Percentiles rank a stretch among this genome's conserved stretches.
These are phyloP conservation scores for Tapirus indicus DNA, from an alignment of 2,797 vertebrate genomes.

Conservation along the genomic window DNA sequence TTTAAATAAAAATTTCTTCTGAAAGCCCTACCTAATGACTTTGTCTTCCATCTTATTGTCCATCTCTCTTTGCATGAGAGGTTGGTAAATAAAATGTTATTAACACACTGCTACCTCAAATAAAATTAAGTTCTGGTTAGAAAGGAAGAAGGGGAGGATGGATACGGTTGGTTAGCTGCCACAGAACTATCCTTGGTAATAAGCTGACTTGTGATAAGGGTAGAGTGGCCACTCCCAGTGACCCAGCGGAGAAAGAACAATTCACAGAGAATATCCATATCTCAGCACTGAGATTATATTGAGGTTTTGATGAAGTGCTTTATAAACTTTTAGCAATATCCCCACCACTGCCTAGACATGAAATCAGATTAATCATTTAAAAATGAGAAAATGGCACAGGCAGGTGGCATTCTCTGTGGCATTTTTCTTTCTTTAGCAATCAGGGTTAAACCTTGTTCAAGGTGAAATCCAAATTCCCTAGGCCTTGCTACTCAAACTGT, in stretches of 20 bases:
- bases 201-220: neutral
- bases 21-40: neutral
- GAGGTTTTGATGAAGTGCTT: neutral
- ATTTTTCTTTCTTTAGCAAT: neutral
- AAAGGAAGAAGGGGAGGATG: neutral
- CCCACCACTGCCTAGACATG: neutral
- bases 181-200: neutral
- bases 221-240: neutral
- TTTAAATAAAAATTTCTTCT: constrained; percentile 18
- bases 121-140: neutral
- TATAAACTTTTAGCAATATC: neutral
- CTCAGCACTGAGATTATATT: neutral
- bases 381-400: neutral
- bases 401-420: neutral
- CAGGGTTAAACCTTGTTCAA: neutral
- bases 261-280: rapidly evolving
- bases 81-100: neutral
- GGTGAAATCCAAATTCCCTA: neutral
- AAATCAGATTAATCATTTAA: neutral
- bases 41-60: neutral
- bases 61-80: neutral
- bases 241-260: neutral
- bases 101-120: neutral
- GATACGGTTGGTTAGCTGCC: neutral
- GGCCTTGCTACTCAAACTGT: neutral